Base-by-base conservation (phyloP, 2,888 invertebrate species). In the Leucophora obtusa region DNA sequence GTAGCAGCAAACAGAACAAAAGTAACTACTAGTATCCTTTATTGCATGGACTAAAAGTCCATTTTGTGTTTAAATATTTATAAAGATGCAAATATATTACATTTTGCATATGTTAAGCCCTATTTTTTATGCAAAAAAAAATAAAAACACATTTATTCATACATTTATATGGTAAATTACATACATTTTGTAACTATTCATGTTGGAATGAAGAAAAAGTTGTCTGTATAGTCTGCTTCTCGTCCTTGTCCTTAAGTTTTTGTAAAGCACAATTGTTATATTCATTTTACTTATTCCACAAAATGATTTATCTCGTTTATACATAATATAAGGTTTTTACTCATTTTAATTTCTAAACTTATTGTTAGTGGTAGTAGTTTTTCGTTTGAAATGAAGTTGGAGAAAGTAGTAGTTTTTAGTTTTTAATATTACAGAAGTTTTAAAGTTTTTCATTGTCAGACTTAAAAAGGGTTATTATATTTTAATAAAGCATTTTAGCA, bases 81-180 rank as follows among this genome's bases (percentile, higher is more conserved):
- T 88, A 88, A 88, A 86, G 85, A 87, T 88, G 88, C 88, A 88
- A 88, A 88, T 88, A 88, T 88, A 87, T 88, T 85, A 87, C 87
- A 62, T 77, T 88, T 88, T 87, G 87, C 88, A 88, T 88, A 88
- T 88, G 88, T 86, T 87, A 85, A 87, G 82, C 73, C 77, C 38
- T 58, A 53, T 75, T 47, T 75, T 76, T 66, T 60, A 24, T 63
- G 51, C 28, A 51, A 72, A 62, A 79, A 18, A 56, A 79, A 18
- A 56, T 50, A 59, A 47, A 24, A 68, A 14, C 51, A 62, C 28
- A 33, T 69, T 58, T 38, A 38, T 14, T 38, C 14, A 53, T 62
- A 28, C 11, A 47, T 14, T 28, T 47, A 24, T 62, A n/a, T 28
- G 17, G 9, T 7, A 28, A 28, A 43, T 47, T 24, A 33, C 38